These are phyloP conservation scores for Prionace glauca DNA, from an alignment of 2,797 vertebrate species.

Conservation along the genomic window DNA sequence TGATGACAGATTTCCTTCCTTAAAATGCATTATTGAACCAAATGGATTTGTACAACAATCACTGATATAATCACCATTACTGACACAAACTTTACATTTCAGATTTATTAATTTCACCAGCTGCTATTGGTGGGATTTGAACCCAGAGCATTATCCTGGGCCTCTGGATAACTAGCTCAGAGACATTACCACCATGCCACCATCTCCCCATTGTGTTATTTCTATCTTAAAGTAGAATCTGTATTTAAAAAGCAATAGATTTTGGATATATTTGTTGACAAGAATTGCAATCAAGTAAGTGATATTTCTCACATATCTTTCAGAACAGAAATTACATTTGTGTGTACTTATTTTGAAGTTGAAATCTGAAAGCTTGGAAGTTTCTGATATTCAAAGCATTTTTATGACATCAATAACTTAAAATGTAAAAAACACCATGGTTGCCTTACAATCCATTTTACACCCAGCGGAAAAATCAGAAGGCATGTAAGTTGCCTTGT, in stretches of 20 bases:
- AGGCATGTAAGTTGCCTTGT: constrained; percentile 40
- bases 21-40: too few relatives aligned
- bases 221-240: background rate
- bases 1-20: too few relatives aligned
- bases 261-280: background rate
- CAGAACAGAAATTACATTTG: background rate
- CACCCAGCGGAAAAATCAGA: constrained; percentile 73
- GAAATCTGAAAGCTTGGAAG: background rate
- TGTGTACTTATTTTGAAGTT: background rate
- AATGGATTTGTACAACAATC: too few relatives aligned
- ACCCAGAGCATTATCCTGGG: too few relatives aligned
- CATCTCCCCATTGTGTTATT: background rate
- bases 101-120: too few relatives aligned
- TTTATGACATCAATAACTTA: constrained; percentile 5
- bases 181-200: too few relatives aligned
- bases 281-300: background rate
- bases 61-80: too few relatives aligned
- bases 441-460: constrained; percentile 68
- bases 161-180: too few relatives aligned
- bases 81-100: too few relatives aligned
- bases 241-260: constrained; percentile 1
- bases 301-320: background rate
- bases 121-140: too few relatives aligned
- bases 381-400: background rate
- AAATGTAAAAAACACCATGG: constrained; percentile 55